phyloP scores from a whole-genome alignment of 2,113 vertebrate species.

The Anolis sagrei region DNA sequence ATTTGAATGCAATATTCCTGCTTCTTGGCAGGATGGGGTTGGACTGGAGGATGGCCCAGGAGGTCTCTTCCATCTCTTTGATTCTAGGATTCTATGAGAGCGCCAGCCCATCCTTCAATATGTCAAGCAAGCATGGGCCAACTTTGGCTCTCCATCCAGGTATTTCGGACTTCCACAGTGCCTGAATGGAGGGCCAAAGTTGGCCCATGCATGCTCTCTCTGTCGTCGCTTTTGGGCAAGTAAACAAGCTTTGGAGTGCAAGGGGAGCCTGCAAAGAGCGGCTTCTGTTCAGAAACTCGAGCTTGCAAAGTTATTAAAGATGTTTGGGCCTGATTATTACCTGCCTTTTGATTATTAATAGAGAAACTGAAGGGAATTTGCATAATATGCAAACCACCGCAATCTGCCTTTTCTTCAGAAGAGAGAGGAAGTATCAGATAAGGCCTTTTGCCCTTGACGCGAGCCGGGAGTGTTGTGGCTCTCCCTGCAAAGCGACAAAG shows the following conservation, averaged over 20 bases:
- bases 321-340: not conserved
- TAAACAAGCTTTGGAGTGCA: not conserved
- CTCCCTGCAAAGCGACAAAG: too few species aligned
- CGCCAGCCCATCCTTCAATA: not conserved
- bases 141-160: too few species aligned
- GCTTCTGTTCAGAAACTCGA: not conserved
- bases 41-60: too few species aligned
- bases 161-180: too few species aligned
- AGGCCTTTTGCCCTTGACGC: not conserved
- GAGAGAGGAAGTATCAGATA: constrained; percentile 1
- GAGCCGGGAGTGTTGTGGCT: too few species aligned
- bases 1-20: too few species aligned
- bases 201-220: too few species aligned
- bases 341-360: constrained; percentile 18
- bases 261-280: not conserved
- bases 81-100: too few species aligned
- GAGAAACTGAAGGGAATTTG: not conserved
- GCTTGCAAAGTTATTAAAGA: not conserved
- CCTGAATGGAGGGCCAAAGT: too few species aligned
- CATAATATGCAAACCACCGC: constrained; percentile 2
- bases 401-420: not conserved
- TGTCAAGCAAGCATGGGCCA: not conserved
- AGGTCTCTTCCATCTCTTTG: too few species aligned
- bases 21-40: too few species aligned
- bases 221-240: too few species aligned